Base-by-base conservation (phyloP, 1,140 invertebrate genomes). In the Zaprionus inermis region DNA sequence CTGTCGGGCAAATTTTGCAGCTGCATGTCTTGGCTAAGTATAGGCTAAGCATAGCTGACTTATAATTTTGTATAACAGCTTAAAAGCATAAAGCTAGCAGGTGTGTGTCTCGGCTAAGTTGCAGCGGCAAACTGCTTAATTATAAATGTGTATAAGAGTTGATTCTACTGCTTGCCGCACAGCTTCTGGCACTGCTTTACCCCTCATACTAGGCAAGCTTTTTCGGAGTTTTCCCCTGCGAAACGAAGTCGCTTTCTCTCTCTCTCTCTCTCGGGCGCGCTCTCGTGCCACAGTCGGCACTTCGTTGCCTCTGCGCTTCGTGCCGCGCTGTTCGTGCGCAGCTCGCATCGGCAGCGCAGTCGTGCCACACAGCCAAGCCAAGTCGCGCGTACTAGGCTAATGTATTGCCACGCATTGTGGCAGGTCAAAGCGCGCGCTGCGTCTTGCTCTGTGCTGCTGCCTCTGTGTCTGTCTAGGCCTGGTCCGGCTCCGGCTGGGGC, bases 371-470 rank as follows among this genome's bases (percentile, higher is more conserved):
- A 11, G 3, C n/a, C n/a, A n/a, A 0, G 16, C 5, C 7, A 5
- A 49, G 18, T 49, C 38, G 18, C 51, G 52, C 70, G 64, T 61
- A 38, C 64, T 52, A 70, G 82, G 84, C 84, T 83, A 83, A 88
- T 83, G 77, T 74, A 83, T 72, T 59, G 54, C 55, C 49, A 58
- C 84, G 84, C 81, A 84, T 89, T 88, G 84, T 88, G 84, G 84
- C 84, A 88, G 84, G 84, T 88, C 84, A 81, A 89, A 89, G 84
- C 64, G 73, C 64, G 73, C 83, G 78, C 67, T 86, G 44, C 44
- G 38, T 76, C 68, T 68, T 69, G 61, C 24, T 55, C 5, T 28
- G 24, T 44, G 34, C 10, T 24, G 12, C 59, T 51, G 30, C 18
- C 24, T 1, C 24, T 28, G 24, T 28, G 24, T 28, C 22, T 54